phyloP scores from a whole-genome alignment of 2,888 invertebrate genomes.

The Oxyteleia sp. region DNA sequence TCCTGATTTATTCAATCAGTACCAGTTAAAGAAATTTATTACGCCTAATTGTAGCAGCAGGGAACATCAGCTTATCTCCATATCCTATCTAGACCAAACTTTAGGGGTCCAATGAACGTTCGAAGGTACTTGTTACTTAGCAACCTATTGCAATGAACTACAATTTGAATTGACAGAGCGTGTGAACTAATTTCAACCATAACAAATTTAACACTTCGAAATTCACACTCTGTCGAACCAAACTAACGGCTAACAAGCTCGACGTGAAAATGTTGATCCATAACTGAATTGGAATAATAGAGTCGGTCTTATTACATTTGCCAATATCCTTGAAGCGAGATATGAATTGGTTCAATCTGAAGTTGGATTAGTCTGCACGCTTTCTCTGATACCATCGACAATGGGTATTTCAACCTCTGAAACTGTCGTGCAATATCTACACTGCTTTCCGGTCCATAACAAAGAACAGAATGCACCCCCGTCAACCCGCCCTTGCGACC shows the following conservation, averaged over 20 bases:
- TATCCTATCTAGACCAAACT: too few relatives aligned
- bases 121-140: too few relatives aligned
- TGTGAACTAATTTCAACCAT: too few relatives aligned
- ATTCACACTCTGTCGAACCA: not conserved
- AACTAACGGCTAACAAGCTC: not conserved
- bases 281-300: constrained; percentile 18
- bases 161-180: too few relatives aligned
- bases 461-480: constrained; percentile 20
- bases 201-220: not conserved
- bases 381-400: constrained; percentile 24
- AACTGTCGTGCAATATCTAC: constrained; percentile 50
- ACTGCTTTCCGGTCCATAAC: constrained; percentile 39
- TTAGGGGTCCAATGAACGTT: too few relatives aligned
- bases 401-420: constrained; percentile 28
- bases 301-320: constrained; percentile 21
- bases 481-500: too few relatives aligned
- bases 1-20: too few relatives aligned
- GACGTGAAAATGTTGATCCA: constrained; percentile 9
- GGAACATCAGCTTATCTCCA: too few relatives aligned
- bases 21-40: too few relatives aligned
- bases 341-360: constrained; percentile 46
- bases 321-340: constrained; percentile 24
- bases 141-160: too few relatives aligned
- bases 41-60: too few relatives aligned
- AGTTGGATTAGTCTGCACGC: constrained; percentile 52